These are phyloP conservation scores for Epinotia ramella DNA, from an alignment of 2,888 invertebrate species.

Conservation along the genomic window DNA sequence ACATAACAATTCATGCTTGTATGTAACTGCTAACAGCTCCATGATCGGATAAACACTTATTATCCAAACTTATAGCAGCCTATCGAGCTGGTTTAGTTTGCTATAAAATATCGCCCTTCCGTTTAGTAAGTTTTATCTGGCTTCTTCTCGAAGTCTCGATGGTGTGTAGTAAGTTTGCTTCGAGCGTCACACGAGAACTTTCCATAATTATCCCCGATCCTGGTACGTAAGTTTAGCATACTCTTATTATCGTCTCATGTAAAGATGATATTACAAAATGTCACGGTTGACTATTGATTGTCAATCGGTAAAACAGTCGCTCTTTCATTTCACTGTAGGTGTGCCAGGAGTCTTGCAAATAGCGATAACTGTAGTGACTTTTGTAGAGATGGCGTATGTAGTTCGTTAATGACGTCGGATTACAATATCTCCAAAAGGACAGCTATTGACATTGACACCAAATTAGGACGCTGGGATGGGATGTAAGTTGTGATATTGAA, in stretches of 20 bases:
- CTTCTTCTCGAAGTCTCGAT: neutral
- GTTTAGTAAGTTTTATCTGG: conserved; percentile 7
- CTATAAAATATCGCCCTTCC: conserved; percentile 6
- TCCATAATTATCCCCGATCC: neutral
- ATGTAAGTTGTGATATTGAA: neutral
- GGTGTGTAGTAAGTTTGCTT: conserved; percentile 2
- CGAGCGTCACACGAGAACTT: conserved; percentile 10
- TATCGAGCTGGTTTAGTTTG: conserved; percentile 8
- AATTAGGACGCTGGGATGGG: neutral
- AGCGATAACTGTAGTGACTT: neutral
- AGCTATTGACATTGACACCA: neutral
- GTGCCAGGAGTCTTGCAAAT: neutral
- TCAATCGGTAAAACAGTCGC: neutral
- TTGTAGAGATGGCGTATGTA: neutral
- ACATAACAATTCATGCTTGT: conserved; percentile 14
- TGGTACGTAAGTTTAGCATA: neutral
- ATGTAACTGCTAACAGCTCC: neutral
- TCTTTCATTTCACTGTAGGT: too few relatives aligned
- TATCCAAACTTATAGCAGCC: neutral
- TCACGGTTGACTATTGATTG: neutral
- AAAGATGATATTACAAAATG: neutral
- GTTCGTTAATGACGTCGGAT: neutral
- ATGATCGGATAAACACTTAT: neutral
- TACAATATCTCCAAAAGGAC: neutral
- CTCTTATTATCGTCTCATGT: neutral